A percentile compares a stretch with the other conserved stretches of the same genome.
Evolutionary conservation across 2,797 vertebrate species (phyloP).

Genomic region (Crypturellus tataupa): DNA sequence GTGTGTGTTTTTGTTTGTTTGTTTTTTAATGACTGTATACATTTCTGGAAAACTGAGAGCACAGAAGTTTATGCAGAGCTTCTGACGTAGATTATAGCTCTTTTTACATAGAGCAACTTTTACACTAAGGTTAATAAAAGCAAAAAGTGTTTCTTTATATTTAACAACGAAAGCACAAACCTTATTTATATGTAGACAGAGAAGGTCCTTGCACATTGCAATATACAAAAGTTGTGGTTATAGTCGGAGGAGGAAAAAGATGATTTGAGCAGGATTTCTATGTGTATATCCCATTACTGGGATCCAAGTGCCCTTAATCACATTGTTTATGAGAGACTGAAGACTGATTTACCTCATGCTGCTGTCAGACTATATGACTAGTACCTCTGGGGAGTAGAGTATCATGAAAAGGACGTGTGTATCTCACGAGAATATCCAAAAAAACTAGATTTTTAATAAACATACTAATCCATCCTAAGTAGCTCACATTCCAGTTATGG

Average conservation of each 20-base stretch:
- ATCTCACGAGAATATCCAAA: slow-evolving; percentile 23
- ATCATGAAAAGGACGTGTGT: slow-evolving; percentile 31
- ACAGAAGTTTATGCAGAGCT: not conserved
- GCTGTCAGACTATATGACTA: not conserved
- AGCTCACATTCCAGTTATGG: slow-evolving; percentile 10
- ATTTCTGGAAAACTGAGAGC: not conserved
- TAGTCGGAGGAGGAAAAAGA: not conserved
- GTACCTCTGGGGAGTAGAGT: slow-evolving; percentile 37
- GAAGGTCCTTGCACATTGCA: not conserved
- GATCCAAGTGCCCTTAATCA: not conserved
- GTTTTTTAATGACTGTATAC: not conserved
- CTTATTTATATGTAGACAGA: not conserved
- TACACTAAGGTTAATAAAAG: not conserved
- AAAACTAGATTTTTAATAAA: slow-evolving; percentile 24
- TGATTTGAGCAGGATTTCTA: not conserved
- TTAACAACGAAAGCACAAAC: not conserved
- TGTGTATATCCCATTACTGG: not conserved
- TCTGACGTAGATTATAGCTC: not conserved
- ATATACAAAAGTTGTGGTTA: not conserved
- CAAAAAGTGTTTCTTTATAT: not conserved
- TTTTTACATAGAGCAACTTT: not conserved
- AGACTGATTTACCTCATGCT: not conserved
- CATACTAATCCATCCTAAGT: slow-evolving; percentile 37
- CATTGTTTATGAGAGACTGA: not conserved
- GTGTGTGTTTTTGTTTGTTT: too few relatives aligned